A percentile compares a stretch with the other conserved stretches of the same genome.
Conservation (phyloP, 23 tunicate genomes). For the Ascidia mentula region DNA sequence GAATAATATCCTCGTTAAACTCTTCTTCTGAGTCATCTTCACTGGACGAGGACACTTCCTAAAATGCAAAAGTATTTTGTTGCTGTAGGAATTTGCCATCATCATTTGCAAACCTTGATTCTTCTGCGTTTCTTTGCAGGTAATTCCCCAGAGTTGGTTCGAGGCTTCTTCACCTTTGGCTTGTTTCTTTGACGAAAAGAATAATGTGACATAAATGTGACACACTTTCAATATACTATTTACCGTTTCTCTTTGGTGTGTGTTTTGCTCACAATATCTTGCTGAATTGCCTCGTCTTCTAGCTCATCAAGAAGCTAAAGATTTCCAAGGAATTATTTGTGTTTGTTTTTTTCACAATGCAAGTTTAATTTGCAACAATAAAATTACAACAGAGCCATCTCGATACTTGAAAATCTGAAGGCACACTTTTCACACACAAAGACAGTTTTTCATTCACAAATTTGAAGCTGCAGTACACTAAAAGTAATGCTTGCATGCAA, state of each 20-base stretch:
- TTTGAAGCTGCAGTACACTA: no score
- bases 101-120: slow-evolving; percentile 10
- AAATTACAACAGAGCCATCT: no score
- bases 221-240: no score
- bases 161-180: not conserved
- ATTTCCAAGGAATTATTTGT: no score
- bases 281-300: not conserved
- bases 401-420: no score
- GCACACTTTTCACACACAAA: no score
- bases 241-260: no score
- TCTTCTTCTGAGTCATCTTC: slow-evolving; percentile 49
- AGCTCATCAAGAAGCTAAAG: not conserved
- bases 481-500: no score
- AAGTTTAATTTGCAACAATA: no score
- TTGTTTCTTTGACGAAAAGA: not conserved
- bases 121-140: slow-evolving; percentile 56
- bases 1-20: slow-evolving; percentile 33
- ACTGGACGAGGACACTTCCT: slow-evolving; percentile 46
- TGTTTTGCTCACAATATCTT: not conserved
- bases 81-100: not conserved
- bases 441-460: no score
- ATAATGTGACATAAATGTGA: no score
- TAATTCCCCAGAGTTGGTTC: slow-evolving; percentile 31
- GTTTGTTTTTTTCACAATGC: no score
- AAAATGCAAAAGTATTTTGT: not conserved